Evolutionary conservation across 2,888 invertebrate genomes (phyloP).

Genomic region (Drosophila cognata): DNA sequence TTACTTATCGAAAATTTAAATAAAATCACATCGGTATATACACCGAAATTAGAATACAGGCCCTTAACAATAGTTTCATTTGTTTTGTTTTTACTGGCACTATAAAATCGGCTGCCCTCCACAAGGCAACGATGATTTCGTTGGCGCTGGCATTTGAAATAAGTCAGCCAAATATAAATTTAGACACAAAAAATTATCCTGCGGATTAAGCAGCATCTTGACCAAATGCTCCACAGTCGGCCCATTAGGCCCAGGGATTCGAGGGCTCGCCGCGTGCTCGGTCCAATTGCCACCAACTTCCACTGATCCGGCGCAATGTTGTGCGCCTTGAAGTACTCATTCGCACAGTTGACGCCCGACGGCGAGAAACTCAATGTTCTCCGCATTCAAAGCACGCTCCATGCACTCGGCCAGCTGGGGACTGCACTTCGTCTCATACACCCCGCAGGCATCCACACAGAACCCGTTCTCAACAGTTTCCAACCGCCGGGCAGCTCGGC

Average conservation of each 20-base stretch:
- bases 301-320: slow-evolving; percentile 77
- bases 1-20: neutral
- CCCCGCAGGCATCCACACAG: slow-evolving; percentile 85
- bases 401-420: slow-evolving; percentile 85
- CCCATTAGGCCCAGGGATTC: slow-evolving; percentile 83
- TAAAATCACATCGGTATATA: neutral
- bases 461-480: slow-evolving; percentile 85
- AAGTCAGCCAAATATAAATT: slow-evolving; percentile 53
- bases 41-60: neutral
- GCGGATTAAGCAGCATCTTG: slow-evolving; percentile 84
- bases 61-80: neutral
- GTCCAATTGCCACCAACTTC: slow-evolving; percentile 87
- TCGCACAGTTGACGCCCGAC: slow-evolving; percentile 86
- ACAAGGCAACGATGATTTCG: slow-evolving; percentile 2
- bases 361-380: slow-evolving; percentile 86
- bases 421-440: slow-evolving; percentile 86
- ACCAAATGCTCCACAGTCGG: slow-evolving; percentile 86
- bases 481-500: slow-evolving; percentile 84
- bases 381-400: slow-evolving; percentile 81
- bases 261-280: slow-evolving; percentile 86
- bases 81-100: neutral
- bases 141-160: slow-evolving; percentile 27
- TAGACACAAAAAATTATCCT: slow-evolving; percentile 64
- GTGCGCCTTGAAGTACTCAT: slow-evolving; percentile 84
- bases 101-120: slow-evolving; percentile 10